Base-by-base conservation (phyloP, 2,797 vertebrate species). In the Aythya fuligula region DNA sequence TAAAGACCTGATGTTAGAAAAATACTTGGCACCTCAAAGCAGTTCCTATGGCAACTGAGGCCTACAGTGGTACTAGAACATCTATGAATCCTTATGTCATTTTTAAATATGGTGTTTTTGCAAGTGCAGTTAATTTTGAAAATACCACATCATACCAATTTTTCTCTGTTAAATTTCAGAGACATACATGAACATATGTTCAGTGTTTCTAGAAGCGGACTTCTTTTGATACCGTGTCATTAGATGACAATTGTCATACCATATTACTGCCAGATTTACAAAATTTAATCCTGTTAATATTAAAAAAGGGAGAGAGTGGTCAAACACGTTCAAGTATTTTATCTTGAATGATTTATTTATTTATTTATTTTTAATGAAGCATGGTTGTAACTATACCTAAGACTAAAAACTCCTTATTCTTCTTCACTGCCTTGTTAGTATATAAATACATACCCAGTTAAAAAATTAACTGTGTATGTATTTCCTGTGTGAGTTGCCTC, bases 21-120 rank as follows among this genome's bases (percentile, higher is more conserved):
- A 92, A 90, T 49, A 62, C 76, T 80, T 87, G 45, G 38, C 73
- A 90, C 13, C 6, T 74, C 87, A 56, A 78, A 88, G 32, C 78
- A 62, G 90, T 95, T 97, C 89, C 93, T 91, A 93, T 94, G 88
- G 91, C 82, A 95, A 93, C 91, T 60, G 65, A 73, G 84, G 56
- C 85, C 92, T 82, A 36, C 61, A 53, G 76, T 93, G 89, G 57
- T 60, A 41, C n/a, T 43, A 53, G 43, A 76, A 74, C 45, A 70
- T 51, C 5, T 28, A n/a, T 53, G 60, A 92, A 86, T 70, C 34
- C 22, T 83, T 24, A 34, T 0, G 1, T 8, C 57, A 27, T 57
- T 43, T 53, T 78, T 67, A 85, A 51, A 70, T 8, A 11, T 13
- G 49, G 25, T 17, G 38, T 79, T 89, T 94, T 91, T 92, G 70